phyloP scores from a whole-genome alignment of 35 echinoderm and acorn worm genomes.

The Heliocidaris tuberculata region DNA sequence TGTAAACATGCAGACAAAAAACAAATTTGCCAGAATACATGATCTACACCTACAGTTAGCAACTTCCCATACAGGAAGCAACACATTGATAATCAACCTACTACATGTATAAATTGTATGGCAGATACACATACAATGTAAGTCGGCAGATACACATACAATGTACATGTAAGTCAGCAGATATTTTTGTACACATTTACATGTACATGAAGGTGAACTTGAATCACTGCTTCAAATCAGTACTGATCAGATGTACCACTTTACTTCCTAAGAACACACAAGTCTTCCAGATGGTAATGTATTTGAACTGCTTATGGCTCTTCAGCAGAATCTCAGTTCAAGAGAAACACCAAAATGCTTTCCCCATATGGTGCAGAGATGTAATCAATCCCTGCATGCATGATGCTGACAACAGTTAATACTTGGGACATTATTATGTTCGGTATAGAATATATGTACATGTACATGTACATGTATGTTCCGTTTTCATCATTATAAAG shows the following conservation, averaged over 20 bases:
- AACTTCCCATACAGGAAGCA: too few species aligned
- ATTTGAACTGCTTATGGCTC: conserved; percentile 1
- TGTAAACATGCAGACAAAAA: too few species aligned
- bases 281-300: background rate
- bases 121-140: too few species aligned
- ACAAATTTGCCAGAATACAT: too few species aligned
- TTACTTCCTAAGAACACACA: background rate
- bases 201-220: background rate
- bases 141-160: too few species aligned
- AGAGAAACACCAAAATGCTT: background rate
- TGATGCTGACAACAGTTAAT: background rate
- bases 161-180: too few species aligned
- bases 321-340: conserved; percentile 29
- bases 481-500: background rate
- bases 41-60: background rate
- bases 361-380: background rate
- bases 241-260: background rate
- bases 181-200: too few species aligned
- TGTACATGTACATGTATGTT: background rate
- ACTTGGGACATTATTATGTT: background rate
- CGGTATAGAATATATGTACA: background rate
- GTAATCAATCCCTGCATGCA: background rate
- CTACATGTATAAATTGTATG: too few species aligned
- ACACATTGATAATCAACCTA: too few species aligned
- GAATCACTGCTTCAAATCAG: background rate